These are phyloP conservation scores for Halcyon leucocephala DNA, from an alignment of 2,797 vertebrate species.

Conservation along the genomic window DNA sequence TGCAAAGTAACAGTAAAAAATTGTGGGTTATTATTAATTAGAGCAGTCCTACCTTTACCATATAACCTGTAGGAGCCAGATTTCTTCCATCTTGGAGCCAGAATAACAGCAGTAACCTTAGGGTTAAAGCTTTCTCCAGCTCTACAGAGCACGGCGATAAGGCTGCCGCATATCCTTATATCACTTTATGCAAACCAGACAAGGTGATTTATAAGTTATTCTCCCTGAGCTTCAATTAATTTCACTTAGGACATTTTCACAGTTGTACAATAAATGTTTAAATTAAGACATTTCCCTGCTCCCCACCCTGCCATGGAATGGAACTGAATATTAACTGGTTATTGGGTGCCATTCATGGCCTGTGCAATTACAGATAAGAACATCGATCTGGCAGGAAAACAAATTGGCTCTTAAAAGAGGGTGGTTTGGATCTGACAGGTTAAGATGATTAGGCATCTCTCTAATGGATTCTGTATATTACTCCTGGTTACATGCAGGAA, in stretches of 20 bases:
- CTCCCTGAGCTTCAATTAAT: conserved; percentile 70
- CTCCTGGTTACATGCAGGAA: conserved; percentile 6
- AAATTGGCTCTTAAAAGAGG: conserved; percentile 77
- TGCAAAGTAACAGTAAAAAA: neutral
- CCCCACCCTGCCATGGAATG: conserved; percentile 59
- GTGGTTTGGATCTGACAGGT: conserved; percentile 73
- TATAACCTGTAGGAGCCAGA: conserved; percentile 29
- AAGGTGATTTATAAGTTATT: conserved; percentile 76
- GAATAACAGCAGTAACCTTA: conserved; percentile 34
- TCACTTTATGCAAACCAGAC: conserved; percentile 46
- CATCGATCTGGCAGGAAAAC: conserved; percentile 77
- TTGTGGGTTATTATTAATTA: neutral
- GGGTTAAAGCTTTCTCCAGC: conserved; percentile 59
- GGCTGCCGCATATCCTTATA: conserved; percentile 30
- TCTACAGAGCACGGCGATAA: neutral
- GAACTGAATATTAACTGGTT: conserved; percentile 73
- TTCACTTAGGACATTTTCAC: conserved; percentile 73
- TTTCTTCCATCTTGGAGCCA: conserved; percentile 10
- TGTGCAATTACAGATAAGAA: conserved; percentile 74
- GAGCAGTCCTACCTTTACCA: neutral
- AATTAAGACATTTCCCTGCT: conserved; percentile 74
- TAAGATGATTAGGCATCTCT: conserved; percentile 66
- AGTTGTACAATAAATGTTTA: conserved; percentile 73
- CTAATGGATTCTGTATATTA: conserved; percentile 61
- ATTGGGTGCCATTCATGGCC: conserved; percentile 69